Evolutionary conservation across 2,888 invertebrate genomes (phyloP).

Genomic region (Agrochola circellaris): DNA sequence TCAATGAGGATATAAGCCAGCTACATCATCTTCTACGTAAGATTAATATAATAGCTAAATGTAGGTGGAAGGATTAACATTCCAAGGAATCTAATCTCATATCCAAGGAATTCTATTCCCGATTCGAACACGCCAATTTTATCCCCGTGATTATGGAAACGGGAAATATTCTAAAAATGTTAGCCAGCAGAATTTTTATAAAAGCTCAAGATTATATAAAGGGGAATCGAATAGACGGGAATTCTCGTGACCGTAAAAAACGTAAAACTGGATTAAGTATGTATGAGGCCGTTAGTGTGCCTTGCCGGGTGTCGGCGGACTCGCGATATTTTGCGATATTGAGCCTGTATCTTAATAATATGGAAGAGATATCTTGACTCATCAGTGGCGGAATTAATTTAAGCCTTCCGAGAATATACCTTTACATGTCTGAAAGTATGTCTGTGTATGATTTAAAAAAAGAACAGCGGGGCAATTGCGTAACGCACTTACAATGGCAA

Average conservation of each 20-base stretch:
- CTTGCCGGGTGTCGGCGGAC: constrained; percentile 36
- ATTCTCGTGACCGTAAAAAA: constrained; percentile 63
- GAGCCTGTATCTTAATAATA: constrained; percentile 40
- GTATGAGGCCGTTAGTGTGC: constrained; percentile 72
- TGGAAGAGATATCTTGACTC: constrained; percentile 4
- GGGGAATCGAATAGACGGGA: constrained; percentile 49
- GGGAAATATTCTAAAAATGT: constrained; percentile 26
- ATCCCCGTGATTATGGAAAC: constrained; percentile 3
- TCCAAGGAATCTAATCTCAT: too few species aligned
- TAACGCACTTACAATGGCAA: background rate
- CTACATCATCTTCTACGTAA: background rate
- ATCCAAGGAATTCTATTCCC: constrained; percentile 19
- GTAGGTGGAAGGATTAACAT: background rate
- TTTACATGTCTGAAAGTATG: background rate
- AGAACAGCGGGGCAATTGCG: too few species aligned
- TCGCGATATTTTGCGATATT: constrained; percentile 47
- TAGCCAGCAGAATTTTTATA: constrained; percentile 45
- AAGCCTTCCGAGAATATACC: background rate
- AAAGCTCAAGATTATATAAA: constrained; percentile 24
- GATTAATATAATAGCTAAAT: background rate
- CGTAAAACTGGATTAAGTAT: constrained; percentile 72
- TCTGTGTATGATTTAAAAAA: background rate
- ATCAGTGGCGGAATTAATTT: constrained; percentile 21
- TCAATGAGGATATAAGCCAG: background rate
- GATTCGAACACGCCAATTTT: constrained; percentile 24